Evolutionary conservation across 2,113 vertebrate genomes (phyloP).

Genomic region (Pipra filicauda): DNA sequence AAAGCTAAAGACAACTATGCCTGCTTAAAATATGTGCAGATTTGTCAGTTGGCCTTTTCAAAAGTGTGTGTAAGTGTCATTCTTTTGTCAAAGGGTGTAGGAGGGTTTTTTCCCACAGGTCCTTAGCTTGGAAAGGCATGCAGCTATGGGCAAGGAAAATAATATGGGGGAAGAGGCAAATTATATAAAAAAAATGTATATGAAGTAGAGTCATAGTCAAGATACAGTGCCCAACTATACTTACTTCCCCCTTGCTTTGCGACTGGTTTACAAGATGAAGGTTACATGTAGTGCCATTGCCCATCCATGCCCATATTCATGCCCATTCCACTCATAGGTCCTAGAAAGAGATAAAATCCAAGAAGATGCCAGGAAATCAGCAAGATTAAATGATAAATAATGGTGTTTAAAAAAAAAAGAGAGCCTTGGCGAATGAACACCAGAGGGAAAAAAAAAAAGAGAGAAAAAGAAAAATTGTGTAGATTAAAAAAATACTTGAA

Average conservation of each 20-base stretch:
- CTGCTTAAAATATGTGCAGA: slow-evolving; percentile 72
- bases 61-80: slow-evolving; percentile 66
- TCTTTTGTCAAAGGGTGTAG: slow-evolving; percentile 63
- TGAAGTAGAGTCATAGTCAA: slow-evolving; percentile 65
- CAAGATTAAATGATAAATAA: slow-evolving; percentile 62
- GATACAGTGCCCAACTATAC: slow-evolving; percentile 79
- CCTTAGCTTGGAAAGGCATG: slow-evolving; percentile 82
- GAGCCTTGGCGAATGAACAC: slow-evolving; percentile 51
- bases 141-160: slow-evolving; percentile 81
- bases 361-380: slow-evolving; percentile 84
- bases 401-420: background rate
- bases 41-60: slow-evolving; percentile 81
- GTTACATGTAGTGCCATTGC: slow-evolving; percentile 99
- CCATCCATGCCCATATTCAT: slow-evolving; percentile 99
- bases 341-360: slow-evolving; percentile 93
- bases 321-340: slow-evolving; percentile 99
- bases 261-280: slow-evolving; percentile 93
- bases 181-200: slow-evolving; percentile 53
- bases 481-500: slow-evolving; percentile 6
- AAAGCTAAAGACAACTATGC: slow-evolving; percentile 78
- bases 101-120: slow-evolving; percentile 64
- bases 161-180: slow-evolving; percentile 68
- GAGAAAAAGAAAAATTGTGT: slow-evolving; percentile 13
- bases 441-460: background rate
- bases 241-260: slow-evolving; percentile 99